Percentiles rank a stretch among this genome's conserved stretches.
Evolutionary conservation across 2,888 invertebrate genomes (phyloP).

Genomic region (Candidula unifasciata): DNA sequence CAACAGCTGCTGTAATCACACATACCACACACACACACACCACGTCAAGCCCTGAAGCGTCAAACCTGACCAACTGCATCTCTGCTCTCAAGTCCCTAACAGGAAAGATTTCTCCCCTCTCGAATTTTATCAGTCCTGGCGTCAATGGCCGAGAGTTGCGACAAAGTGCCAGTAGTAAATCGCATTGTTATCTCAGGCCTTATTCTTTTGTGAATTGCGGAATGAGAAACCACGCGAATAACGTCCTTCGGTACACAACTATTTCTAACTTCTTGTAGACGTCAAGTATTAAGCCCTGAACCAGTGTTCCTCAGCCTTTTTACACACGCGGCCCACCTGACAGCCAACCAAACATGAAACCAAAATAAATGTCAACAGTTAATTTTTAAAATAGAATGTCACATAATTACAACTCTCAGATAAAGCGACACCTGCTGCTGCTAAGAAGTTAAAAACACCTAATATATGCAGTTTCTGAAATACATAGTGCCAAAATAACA

Average conservation of each 20-base stretch:
- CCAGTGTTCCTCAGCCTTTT: too few species aligned
- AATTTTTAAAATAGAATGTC: too few species aligned
- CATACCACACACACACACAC: neutral
- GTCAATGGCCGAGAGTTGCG: conserved; percentile 16
- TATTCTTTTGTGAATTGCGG: neutral
- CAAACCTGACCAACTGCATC: neutral
- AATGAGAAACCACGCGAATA: neutral
- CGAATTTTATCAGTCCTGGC: conserved; percentile 11
- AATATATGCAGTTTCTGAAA: too few species aligned
- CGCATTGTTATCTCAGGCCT: conserved; percentile 32
- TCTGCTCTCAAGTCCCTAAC: neutral
- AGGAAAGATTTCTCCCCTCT: conserved; percentile 2
- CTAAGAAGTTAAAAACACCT: too few species aligned
- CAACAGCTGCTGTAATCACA: neutral
- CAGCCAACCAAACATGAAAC: too few species aligned
- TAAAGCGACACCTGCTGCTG: too few species aligned
- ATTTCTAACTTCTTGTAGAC: conserved; percentile 10
- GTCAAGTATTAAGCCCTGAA: conserved; percentile 39
- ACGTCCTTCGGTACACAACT: neutral
- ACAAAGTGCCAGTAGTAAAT: conserved; percentile 22
- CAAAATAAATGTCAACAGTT: too few species aligned
- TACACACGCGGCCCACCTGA: too few species aligned
- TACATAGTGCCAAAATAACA: too few species aligned
- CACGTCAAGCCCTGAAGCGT: neutral
- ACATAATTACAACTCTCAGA: too few species aligned